These are phyloP conservation scores for Misgurnus mizolepis DNA, from an alignment of 2,113 vertebrate genomes.

Conservation along the genomic window DNA sequence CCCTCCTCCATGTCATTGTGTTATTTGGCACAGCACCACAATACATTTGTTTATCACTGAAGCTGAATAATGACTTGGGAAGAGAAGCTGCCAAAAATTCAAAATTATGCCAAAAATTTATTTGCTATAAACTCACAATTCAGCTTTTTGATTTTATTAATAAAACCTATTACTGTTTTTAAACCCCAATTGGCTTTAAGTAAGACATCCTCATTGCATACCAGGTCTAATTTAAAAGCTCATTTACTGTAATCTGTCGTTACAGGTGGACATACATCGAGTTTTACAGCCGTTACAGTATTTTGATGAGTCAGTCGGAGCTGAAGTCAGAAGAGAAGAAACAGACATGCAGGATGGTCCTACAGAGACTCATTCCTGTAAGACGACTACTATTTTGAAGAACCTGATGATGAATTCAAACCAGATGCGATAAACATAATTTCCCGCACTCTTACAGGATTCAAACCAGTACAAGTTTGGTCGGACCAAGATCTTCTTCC, in stretches of 20 bases:
- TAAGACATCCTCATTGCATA: no score
- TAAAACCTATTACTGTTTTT: no score
- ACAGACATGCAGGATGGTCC: constrained; percentile 84
- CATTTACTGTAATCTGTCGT: constrained; percentile 37
- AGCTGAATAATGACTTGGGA: no score
- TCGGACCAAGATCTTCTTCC: constrained; percentile 96
- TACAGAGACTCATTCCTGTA: constrained; percentile 92
- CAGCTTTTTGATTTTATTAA: no score
- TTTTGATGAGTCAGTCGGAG: constrained; percentile 91
- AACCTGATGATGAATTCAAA: background rate
- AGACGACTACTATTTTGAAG: constrained; percentile 26
- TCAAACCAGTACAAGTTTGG: constrained; percentile 92
- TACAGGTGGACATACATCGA: constrained; percentile 95
- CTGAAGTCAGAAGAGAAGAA: constrained; percentile 82
- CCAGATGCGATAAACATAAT: background rate
- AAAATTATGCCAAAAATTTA: no score
- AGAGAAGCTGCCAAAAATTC: no score
- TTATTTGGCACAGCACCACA: no score
- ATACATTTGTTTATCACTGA: no score
- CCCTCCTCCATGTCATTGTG: no score
- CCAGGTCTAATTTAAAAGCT: no score
- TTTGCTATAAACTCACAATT: no score
- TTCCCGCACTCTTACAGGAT: constrained; percentile 77
- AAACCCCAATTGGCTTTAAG: no score
- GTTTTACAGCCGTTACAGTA: constrained; percentile 93